A percentile compares a stretch with the other conserved stretches of the same genome.
Conservation (phyloP, 2,888 invertebrate species). For the Spodoptera picta region DNA sequence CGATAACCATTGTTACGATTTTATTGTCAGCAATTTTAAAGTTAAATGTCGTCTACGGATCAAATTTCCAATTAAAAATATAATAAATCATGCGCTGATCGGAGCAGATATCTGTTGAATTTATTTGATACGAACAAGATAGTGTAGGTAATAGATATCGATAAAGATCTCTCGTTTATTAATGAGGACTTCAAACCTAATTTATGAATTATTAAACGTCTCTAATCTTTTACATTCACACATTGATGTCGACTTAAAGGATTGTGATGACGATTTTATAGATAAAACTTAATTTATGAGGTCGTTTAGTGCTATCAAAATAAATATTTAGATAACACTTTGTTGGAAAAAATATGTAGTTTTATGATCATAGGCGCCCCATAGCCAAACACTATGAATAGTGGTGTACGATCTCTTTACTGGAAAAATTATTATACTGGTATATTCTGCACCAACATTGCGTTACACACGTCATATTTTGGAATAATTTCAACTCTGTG, state of each 20-base stretch:
- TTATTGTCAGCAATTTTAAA: conserved; percentile 43
- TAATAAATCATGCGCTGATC: conserved; percentile 57
- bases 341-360: too few relatives aligned
- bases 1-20: conserved; percentile 52
- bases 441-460: too few relatives aligned
- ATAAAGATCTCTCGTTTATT: conserved; percentile 40
- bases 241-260: conserved; percentile 26
- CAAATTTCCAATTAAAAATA: conserved; percentile 65
- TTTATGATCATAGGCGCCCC: too few relatives aligned
- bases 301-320: too few relatives aligned
- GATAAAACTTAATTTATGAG: background rate
- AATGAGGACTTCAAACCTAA: conserved; percentile 20
- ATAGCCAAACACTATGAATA: too few relatives aligned
- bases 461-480: too few relatives aligned
- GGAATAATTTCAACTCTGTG: too few relatives aligned
- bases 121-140: conserved; percentile 16
- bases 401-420: too few relatives aligned
- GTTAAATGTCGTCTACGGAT: conserved; percentile 51
- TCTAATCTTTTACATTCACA: conserved; percentile 17
- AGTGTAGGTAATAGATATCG: conserved; percentile 16
- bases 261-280: conserved; percentile 14
- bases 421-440: too few relatives aligned
- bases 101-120: conserved; percentile 9
- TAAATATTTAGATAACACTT: too few relatives aligned
- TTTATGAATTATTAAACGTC: conserved; percentile 20